Percentiles rank a stretch among this genome's conserved stretches.
phyloP scores from a whole-genome alignment of 2,797 vertebrate species.

The Poeciliopsis infans region DNA sequence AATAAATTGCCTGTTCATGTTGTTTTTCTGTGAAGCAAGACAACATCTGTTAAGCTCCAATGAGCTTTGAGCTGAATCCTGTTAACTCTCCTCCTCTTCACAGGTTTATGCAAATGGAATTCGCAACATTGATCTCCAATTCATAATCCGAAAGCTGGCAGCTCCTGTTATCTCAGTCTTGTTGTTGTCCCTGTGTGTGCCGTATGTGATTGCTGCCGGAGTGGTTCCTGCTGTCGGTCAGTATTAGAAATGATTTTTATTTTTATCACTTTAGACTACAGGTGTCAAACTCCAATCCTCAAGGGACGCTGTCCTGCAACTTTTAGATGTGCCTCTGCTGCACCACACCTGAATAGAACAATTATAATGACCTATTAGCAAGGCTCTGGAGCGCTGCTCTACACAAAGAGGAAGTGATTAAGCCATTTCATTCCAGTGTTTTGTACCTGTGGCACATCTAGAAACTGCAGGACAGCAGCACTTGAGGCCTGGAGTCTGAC shows the following conservation, averaged over 20 bases:
- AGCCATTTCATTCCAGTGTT: no score
- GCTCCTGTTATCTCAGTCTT: constrained; percentile 95
- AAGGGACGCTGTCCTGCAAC: no score
- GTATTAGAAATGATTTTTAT: constrained; percentile 28
- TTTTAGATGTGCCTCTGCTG: no score
- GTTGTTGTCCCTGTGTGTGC: constrained; percentile 93
- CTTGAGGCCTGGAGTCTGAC: no score
- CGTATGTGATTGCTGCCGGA: constrained; percentile 92
- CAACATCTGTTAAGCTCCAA: no score
- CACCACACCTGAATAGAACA: no score
- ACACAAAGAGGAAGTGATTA: no score
- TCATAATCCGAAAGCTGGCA: constrained; percentile 94
- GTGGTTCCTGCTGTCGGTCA: constrained; percentile 89
- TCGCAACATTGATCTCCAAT: constrained; percentile 98
- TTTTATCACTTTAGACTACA: neutral
- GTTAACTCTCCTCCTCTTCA: neutral
- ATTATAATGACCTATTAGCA: no score
- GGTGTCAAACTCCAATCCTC: no score
- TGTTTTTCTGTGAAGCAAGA: neutral
- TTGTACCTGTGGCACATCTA: no score
- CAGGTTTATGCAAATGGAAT: constrained; percentile 99
- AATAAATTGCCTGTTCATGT: neutral
- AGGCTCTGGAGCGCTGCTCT: no score
- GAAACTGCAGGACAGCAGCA: no score
- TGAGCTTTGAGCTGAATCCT: neutral